Base-by-base conservation (phyloP, 2,113 vertebrate genomes). In the Sprattus sprattus region DNA sequence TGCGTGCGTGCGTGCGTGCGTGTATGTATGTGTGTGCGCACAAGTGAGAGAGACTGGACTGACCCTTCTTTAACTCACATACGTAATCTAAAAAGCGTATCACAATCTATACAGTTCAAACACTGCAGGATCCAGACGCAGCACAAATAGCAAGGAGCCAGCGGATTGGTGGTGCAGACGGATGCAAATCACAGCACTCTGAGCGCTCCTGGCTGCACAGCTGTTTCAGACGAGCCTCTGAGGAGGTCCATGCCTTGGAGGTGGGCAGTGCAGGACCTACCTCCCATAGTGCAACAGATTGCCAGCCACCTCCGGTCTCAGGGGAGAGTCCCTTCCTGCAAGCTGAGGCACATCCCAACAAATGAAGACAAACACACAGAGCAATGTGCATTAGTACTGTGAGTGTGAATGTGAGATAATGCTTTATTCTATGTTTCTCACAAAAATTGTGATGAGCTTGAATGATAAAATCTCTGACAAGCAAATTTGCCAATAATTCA, bases 271-370 rank as follows among this genome's bases (percentile, higher is more conserved):
- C 54, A 82, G 57, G 57, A 54, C 91, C 92, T 94, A 98, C 98
- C 98, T 98, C 90, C 98, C 98, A 22, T 99, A 99, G 92, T 99
- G 98, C 82, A 99, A 96, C 81, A 99, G 96, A 91, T 98, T 99
- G 89, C 97, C 98, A 45, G 98, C 95, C 90, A 99, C 96, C 92
- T 99, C 98, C 39, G 97, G 95, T 89, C 97, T 96, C 64, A 99
- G 91, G 47, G 98, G 97, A 87, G 98, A 99, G 94, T 99, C 98
- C 89, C 97, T 96, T 91, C 98, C 98, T 0, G 98, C 97, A 92
- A 99, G 91, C 98, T 99, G 89, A 0, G 67, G 39, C 46, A 86
- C 18, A 60, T n/a, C 57, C 45, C 80, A 82, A 47, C 83, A 78
- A 78, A 78, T 16, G 28, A 60, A 20, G 28, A 64, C 60, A 84